Evolutionary conservation across 2,113 vertebrate species (phyloP), one percentile per base, ranked within the genome.

Genomic region (Rana temporaria): DNA sequence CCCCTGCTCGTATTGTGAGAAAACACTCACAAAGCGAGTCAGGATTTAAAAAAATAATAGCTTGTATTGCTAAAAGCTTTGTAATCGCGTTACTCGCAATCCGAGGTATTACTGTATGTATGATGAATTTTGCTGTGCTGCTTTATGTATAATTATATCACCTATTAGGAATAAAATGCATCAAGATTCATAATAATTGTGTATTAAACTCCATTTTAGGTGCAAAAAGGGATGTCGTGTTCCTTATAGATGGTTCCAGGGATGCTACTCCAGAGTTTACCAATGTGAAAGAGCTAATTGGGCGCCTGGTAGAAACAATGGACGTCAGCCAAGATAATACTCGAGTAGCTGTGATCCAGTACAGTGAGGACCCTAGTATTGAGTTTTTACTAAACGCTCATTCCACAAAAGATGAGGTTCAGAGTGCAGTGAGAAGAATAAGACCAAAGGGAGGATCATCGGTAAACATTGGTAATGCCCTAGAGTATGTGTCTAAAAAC

Each of bases 181-280:
- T 48, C 42, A 48, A 48, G 42, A 48, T 38, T 38, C 8, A 48
- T 48, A 48, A 12, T 48, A 48, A 48, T 48, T 14, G 20, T 24
- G 2, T 26, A 63, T 63, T 22, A 11, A 56, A 11, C 32, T 32
- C 19, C 19, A 82, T 85, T 84, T 17, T n/a, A 0, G 91, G 91
- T 24, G 87, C 85, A 85, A 98, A 95, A 88, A 95, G 91, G 78
- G 98, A 99, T 0, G 79, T 99, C 0, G 97, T 99, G 7, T 99
- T 99, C 87, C 92, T 99, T 60, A 90, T 99, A 15, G 98, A 99
- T 0, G 97, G 96, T 24, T 95, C 96, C 34, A 94, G 93, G 52
- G 89, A 85, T 0, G 89, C 92, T 0, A 86, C 87, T 3, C 88
- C 87, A 9, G 95, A 98, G 64, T 98, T 99, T 72, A 85, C 89